Evolutionary conservation across 1,140 invertebrate species (phyloP).

Genomic region (Lepidostoma basale): DNA sequence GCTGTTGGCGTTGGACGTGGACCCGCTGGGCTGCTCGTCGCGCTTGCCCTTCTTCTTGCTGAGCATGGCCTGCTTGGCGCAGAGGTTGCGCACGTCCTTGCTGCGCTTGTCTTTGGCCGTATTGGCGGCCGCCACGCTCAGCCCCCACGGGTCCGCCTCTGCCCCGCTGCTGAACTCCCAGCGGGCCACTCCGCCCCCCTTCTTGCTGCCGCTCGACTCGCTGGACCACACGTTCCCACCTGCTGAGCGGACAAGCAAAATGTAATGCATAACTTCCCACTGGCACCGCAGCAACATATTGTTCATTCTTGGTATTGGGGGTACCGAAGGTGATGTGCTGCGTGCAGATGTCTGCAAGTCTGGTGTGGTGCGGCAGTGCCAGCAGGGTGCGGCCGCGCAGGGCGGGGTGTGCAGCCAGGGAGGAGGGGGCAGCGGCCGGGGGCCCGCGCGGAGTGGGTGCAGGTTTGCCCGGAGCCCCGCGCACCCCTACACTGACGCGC

Average conservation of each 20-base stretch:
- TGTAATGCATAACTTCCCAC: not conserved
- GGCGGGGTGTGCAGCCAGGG: constrained; percentile 48
- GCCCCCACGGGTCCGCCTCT: constrained; percentile 57
- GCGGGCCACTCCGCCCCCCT: not conserved
- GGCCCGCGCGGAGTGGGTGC: constrained; percentile 51
- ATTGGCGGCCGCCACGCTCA: constrained; percentile 80
- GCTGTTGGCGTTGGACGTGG: constrained; percentile 34
- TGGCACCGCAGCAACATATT: not conserved
- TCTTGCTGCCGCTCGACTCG: not conserved
- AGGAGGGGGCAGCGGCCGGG: constrained; percentile 54
- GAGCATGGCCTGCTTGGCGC: constrained; percentile 53
- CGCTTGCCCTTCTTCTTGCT: constrained; percentile 37
- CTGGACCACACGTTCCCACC: constrained; percentile 30
- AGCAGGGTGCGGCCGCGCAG: constrained; percentile 57
- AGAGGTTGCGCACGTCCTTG: constrained; percentile 74
- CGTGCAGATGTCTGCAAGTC: constrained; percentile 60
- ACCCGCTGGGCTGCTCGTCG: constrained; percentile 33
- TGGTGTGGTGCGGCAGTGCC: constrained; percentile 75
- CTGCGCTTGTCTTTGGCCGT: constrained; percentile 83
- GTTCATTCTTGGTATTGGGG: not conserved
- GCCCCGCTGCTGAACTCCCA: not conserved
- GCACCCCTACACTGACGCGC: constrained; percentile 76
- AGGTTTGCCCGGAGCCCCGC: constrained; percentile 52
- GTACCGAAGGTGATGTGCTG: constrained; percentile 59
- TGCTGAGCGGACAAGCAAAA: not conserved